Evolutionary conservation across 1,140 invertebrate species (phyloP).

Genomic region (Cotesia vestalis): DNA sequence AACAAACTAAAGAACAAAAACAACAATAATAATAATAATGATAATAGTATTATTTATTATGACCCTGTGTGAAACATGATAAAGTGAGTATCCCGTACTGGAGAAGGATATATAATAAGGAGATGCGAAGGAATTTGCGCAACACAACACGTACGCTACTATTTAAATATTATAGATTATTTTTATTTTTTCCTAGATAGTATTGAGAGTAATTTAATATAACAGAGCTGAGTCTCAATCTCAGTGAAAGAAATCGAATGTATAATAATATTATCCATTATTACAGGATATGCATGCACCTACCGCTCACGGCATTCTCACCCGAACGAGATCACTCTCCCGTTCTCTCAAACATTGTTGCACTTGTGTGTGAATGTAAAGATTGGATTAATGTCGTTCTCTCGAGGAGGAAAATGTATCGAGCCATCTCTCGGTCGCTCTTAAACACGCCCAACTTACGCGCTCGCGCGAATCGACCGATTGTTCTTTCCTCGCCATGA

Average conservation of each 20-base stretch:
- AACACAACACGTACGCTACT: no score
- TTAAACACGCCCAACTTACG: constrained; percentile 26
- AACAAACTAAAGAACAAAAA: no score
- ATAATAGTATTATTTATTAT: no score
- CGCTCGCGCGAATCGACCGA: constrained; percentile 13
- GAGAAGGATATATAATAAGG: no score
- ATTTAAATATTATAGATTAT: no score
- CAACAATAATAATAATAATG: no score
- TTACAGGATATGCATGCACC: constrained; percentile 11
- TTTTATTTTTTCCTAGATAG: no score
- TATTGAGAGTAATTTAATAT: no score
- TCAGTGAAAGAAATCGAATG: constrained; percentile 16
- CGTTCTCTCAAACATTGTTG: constrained; percentile 20
- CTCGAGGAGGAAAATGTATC: constrained; percentile 6
- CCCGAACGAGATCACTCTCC: constrained; percentile 28
- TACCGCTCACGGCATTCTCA: constrained; percentile 23
- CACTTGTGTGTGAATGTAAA: neutral
- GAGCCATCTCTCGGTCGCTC: constrained; percentile 8
- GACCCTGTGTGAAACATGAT: no score
- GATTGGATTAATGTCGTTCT: neutral
- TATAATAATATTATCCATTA: constrained; percentile 22
- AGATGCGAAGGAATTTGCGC: no score
- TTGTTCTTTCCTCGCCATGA: constrained; percentile 18
- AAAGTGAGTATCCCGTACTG: no score
- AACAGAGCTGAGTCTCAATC: neutral